Evolutionary conservation across 2,113 vertebrate genomes (phyloP), one percentile per base, ranked within the genome.

Genomic region (Lichenostomus cassidix): DNA sequence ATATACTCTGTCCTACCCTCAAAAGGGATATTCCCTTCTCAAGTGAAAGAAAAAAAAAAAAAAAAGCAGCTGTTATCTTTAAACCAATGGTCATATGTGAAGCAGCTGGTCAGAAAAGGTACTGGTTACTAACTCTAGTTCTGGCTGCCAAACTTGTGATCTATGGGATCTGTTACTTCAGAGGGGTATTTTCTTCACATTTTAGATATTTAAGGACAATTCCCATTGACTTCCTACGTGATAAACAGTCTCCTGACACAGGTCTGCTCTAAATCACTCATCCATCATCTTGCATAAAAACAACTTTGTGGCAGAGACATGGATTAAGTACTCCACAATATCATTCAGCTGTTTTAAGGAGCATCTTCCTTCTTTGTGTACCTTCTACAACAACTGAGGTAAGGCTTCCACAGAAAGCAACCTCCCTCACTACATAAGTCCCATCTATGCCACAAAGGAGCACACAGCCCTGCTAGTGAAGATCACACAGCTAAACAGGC

Each of bases 121-220:
- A 80, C 68, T 81, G 35, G 68, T 87, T 92, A 94, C 42, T 76
- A 80, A 88, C 58, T 56, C 62, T 22, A 67, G 84, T 60, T 92
- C 52, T 78, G 68, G 24, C 39, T 93, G 87, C 87, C 90, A 90
- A 90, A 87, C 47, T 47, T 71, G 59, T 88, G 92, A 93, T 85
- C 17, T 1, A 73, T 63, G 27, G 59, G 42, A 83, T 68, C 60
- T 70, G 79, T 86, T 83, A 65, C 49, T 95, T 86, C 83, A 88
- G 37, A 83, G 63, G 17, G 56, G 75, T 78, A 76, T 83, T 91
- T 90, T 83, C 56, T 31, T 81, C 78, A 52, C 27, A 83, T 64
- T 77, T 75, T 15, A 88, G 63, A 74, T 89, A 37, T 75, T 93
- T 86, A 86, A 93, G 63, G 81, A 89, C 49, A 82, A 90, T 84